Percentiles rank a stretch among this genome's conserved stretches.
Conservation (phyloP, 2,797 vertebrate genomes). For the Natrix natrix region DNA sequence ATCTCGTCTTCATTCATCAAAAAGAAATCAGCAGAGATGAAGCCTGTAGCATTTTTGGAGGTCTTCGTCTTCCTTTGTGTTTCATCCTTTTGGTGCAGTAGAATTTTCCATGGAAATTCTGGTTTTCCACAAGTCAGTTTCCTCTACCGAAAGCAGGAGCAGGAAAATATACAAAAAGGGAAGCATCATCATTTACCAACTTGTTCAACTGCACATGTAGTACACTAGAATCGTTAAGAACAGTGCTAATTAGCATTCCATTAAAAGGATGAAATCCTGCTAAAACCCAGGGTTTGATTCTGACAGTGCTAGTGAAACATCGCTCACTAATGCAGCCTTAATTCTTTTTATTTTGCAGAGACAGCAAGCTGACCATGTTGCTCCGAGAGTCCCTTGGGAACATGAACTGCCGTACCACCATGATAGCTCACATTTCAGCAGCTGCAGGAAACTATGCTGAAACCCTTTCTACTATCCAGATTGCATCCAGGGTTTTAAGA, state of each 20-base stretch:
- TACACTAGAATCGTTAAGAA: constrained; percentile 35
- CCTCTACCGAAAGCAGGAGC: background rate
- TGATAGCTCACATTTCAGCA: constrained; percentile 90
- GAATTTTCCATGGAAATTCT: background rate
- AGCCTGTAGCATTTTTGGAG: constrained; percentile 19
- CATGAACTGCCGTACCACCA: constrained; percentile 89
- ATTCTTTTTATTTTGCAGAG: constrained; percentile 77
- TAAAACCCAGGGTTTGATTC: constrained; percentile 49
- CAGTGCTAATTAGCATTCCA: constrained; percentile 62
- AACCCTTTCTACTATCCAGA: constrained; percentile 90
- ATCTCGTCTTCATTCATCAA: constrained; percentile 35
- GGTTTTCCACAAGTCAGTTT: background rate
- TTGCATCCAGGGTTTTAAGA: constrained; percentile 86
- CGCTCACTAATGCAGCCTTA: constrained; percentile 69
- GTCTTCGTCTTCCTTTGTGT: constrained; percentile 38
- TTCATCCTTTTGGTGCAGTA: background rate
- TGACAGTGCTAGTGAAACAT: constrained; percentile 53
- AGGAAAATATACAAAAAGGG: background rate
- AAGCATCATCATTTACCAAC: constrained; percentile 11
- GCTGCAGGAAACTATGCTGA: constrained; percentile 83
- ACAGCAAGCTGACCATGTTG: constrained; percentile 92
- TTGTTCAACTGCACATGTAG: constrained; percentile 33
- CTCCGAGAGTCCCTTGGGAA: constrained; percentile 92
- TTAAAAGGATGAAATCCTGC: constrained; percentile 59
- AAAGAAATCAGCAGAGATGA: constrained; percentile 42